phyloP scores from a whole-genome alignment of 2,113 vertebrate genomes.

The Centropus bengalensis region DNA sequence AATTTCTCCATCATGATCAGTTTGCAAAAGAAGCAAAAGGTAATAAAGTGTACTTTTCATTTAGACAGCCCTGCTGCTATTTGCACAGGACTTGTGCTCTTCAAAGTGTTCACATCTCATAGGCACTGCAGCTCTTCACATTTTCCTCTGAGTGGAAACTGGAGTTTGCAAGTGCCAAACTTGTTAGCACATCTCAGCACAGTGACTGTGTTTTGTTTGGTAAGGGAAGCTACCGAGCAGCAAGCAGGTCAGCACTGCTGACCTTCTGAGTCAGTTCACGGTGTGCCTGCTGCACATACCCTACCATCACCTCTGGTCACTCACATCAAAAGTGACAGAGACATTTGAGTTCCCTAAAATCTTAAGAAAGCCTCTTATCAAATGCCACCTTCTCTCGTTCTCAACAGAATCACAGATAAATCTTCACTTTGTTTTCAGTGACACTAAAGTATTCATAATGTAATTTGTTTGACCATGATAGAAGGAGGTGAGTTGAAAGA shows the following conservation, averaged over 20 bases:
- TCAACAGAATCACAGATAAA: neutral
- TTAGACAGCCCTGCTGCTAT: neutral
- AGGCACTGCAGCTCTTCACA: neutral
- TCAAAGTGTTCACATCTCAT: neutral
- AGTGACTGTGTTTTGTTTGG: neutral
- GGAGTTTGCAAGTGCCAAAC: neutral
- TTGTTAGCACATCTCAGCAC: neutral
- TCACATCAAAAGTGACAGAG: neutral
- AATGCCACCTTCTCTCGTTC: neutral
- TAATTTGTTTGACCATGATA: neutral
- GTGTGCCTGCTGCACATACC: neutral
- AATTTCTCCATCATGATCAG: neutral
- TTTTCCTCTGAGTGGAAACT: neutral
- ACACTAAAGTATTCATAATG: neutral
- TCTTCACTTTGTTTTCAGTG: neutral
- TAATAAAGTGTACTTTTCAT: neutral
- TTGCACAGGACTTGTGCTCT: neutral
- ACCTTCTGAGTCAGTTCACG: neutral
- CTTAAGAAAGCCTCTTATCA: neutral
- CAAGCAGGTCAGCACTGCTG: neutral
- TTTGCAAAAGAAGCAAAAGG: neutral
- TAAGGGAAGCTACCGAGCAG: neutral
- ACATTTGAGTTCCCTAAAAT: neutral
- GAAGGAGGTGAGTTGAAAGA: neutral
- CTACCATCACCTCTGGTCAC: neutral